Evolutionary conservation across 1,140 invertebrate genomes (phyloP).

Genomic region (Wasmannia auropunctata): DNA sequence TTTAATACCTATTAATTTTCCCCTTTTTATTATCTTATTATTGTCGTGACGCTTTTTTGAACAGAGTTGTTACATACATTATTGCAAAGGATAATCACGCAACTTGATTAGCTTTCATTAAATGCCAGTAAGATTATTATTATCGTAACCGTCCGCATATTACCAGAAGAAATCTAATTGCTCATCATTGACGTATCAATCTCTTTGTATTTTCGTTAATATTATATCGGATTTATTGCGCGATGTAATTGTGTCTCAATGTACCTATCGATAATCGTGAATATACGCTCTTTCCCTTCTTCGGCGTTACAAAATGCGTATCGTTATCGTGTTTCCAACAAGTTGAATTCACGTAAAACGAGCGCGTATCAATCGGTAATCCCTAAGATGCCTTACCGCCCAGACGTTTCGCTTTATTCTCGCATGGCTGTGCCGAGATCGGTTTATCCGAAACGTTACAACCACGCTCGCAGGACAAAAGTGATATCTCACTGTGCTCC

Average conservation of each 20-base stretch:
- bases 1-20: not conserved
- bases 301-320: not conserved
- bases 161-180: not conserved
- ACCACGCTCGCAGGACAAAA: conserved; percentile 30
- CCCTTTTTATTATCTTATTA: not conserved
- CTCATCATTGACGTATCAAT: not conserved
- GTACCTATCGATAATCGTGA: not conserved
- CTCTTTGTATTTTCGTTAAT: not conserved
- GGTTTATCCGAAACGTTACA: conserved; percentile 34
- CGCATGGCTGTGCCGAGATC: conserved; percentile 21
- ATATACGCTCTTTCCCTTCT: not conserved
- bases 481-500: conserved; percentile 34
- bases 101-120: not conserved
- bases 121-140: conserved; percentile 18
- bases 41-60: not conserved
- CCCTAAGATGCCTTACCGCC: not conserved
- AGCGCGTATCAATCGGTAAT: conserved; percentile 35
- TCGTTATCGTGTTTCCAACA: conserved; percentile 27
- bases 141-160: not conserved
- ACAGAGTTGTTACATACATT: not conserved
- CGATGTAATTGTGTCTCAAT: conserved; percentile 2
- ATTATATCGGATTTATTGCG: conserved; percentile 1
- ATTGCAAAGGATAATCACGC: not conserved
- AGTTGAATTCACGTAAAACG: conserved; percentile 20
- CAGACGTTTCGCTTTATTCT: conserved; percentile 27